Base-by-base conservation (phyloP, 2,888 invertebrate genomes). In the Arenicola marina region DNA sequence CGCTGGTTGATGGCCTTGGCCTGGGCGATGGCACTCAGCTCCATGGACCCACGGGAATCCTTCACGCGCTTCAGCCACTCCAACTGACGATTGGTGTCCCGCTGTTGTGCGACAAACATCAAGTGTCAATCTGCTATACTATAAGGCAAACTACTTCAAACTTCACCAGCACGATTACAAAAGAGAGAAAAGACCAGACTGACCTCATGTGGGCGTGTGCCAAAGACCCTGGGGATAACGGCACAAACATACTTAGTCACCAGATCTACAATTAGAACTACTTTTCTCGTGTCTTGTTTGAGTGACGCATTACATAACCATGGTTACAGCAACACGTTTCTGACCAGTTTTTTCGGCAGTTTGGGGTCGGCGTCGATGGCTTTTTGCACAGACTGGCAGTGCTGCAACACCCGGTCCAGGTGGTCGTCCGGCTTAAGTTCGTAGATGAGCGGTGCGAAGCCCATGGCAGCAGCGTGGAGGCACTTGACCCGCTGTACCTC, bases 381-480 rank as follows among this genome's bases (percentile, higher is more conserved):
- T 31, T 67, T 72, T 75, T 77, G 79, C 0, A 80, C 75, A 26
- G 66, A 28, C 38, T 67, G 31, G 59, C 79, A 80, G 15, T 66
- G 70, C 1, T 64, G 62, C 28, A 78, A 57, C 54, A 81, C 71
- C n/a, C 67, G 64, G 2, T 56, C 43, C 51, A 72, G 77, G 18
- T 66, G 74, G 45, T 65, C 66, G 2, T 65, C 45, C 31, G 61
- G 32, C 15, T 71, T 57, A 18, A 78, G 65, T 53, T 78, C 76
- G 68, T 78, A 81, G 44, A 81, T 79, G 29, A 81, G 72, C 11
- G 80, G 76, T 26, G 79, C 74, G 65, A 75, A 81, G 31, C 78
- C 80, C 3, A 74, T 76, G 11, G 76, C 76, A 3, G 79, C 77
- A 2, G 76, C 69, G 59, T 77, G 77, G 2, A 80, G 70, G 62